These are phyloP conservation scores for Philhelius pedissequus DNA, from an alignment of 2,888 invertebrate genomes.

Conservation along the genomic window DNA sequence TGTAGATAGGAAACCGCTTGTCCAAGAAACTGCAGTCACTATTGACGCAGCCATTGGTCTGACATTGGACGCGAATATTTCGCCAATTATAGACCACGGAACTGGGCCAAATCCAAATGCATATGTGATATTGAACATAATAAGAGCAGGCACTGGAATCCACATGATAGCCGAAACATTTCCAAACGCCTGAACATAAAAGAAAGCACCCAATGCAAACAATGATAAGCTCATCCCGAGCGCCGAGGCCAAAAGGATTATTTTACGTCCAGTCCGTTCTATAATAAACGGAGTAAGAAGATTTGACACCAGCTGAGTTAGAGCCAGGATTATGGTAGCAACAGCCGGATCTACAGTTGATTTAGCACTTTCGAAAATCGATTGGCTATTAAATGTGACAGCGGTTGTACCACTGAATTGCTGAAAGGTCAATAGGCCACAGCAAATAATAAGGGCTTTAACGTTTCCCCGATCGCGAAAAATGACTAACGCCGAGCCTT, in stretches of 20 bases:
- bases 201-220: conserved; percentile 82
- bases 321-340: conserved; percentile 86
- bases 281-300: conserved; percentile 86
- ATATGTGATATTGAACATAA: conserved; percentile 87
- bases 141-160: conserved; percentile 86
- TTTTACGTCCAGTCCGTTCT: conserved; percentile 87
- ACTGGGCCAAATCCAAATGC: conserved; percentile 88
- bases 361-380: conserved; percentile 85
- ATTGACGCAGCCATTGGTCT: conserved; percentile 87
- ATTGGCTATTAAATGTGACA: conserved; percentile 88
- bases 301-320: conserved; percentile 88
- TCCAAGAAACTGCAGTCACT: conserved; percentile 88
- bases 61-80: conserved; percentile 89
- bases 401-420: conserved; percentile 91
- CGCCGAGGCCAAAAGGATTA: conserved; percentile 86
- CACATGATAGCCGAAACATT: conserved; percentile 81
- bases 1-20: conserved; percentile 86
- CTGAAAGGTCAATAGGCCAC: conserved; percentile 88
- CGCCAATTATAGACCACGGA: conserved; percentile 90
- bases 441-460: conserved; percentile 87
- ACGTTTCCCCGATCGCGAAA: conserved; percentile 85
- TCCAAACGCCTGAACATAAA: conserved; percentile 80
- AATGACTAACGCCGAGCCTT: conserved; percentile 80
- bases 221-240: conserved; percentile 84
- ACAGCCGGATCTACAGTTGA: conserved; percentile 82